phyloP scores from a whole-genome alignment of 2,888 invertebrate species.

The Parthenolecanium corni region DNA sequence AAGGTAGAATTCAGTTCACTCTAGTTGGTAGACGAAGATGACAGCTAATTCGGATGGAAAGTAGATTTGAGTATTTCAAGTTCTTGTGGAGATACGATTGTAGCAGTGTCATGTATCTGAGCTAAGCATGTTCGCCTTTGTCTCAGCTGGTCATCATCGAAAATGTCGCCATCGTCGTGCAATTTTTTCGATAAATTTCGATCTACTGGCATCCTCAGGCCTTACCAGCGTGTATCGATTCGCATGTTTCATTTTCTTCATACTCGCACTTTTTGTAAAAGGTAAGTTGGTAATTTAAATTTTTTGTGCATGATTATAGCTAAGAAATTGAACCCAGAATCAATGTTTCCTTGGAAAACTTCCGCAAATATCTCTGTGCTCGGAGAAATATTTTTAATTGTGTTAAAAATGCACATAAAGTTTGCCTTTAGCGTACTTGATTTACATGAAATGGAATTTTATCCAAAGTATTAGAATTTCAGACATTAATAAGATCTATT shows the following conservation, averaged over 20 bases:
- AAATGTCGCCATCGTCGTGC: constrained; percentile 22
- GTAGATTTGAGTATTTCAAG: constrained; percentile 3
- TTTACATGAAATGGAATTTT: too few relatives aligned
- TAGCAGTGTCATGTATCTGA: constrained; percentile 22
- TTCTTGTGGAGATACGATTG: constrained; percentile 14
- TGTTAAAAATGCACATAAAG: too few relatives aligned
- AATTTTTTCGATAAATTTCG: not conserved
- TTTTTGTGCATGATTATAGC: too few relatives aligned
- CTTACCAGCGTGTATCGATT: not conserved
- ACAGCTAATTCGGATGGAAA: constrained; percentile 22
- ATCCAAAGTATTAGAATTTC: too few relatives aligned
- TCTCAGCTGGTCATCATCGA: constrained; percentile 6
- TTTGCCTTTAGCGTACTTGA: too few relatives aligned
- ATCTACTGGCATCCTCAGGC: not conserved
- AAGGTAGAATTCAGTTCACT: not conserved
- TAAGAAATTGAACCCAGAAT: too few relatives aligned
- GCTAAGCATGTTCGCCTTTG: constrained; percentile 15
- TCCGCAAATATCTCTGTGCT: too few relatives aligned
- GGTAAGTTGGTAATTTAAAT: not conserved
- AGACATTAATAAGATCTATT: too few relatives aligned
- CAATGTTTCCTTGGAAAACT: too few relatives aligned
- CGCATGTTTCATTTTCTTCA: not conserved
- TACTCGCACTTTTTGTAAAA: constrained; percentile 4
- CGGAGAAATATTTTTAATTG: too few relatives aligned
- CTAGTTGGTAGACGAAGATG: not conserved